A percentile compares a stretch with the other conserved stretches of the same genome.
These are phyloP conservation scores for Homarus americanus DNA, from an alignment of 1,140 invertebrate species.

Conservation along the genomic window DNA sequence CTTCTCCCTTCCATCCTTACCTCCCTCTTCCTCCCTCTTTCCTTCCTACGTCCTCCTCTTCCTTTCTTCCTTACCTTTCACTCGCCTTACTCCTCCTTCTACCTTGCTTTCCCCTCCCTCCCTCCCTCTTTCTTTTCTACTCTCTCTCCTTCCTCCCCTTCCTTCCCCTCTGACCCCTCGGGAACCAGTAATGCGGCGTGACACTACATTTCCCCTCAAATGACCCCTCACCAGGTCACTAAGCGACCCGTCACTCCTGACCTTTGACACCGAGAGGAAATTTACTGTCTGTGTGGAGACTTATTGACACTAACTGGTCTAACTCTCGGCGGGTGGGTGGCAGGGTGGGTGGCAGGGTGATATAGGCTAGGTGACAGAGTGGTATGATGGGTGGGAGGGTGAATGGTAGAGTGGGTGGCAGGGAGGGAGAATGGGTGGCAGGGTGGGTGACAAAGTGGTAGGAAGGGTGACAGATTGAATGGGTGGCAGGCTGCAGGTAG, in stretches of 20 bases:
- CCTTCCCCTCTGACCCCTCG: no score
- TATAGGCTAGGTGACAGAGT: no score
- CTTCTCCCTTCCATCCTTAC: not conserved
- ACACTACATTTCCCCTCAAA: slow-evolving; percentile 36
- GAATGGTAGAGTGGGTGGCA: not conserved
- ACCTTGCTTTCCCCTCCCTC: not conserved
- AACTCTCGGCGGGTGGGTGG: not conserved
- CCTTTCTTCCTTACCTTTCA: not conserved
- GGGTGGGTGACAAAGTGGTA: not conserved
- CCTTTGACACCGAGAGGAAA: slow-evolving; percentile 10
- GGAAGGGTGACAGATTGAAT: not conserved
- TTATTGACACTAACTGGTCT: not conserved
- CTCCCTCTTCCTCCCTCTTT: not conserved
- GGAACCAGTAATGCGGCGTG: slow-evolving; percentile 19
- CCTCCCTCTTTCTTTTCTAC: not conserved
- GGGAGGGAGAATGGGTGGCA: not conserved
- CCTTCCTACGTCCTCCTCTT: not conserved
- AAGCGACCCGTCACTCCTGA: not conserved
- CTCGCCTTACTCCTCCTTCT: not conserved
- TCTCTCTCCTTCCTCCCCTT: no score
- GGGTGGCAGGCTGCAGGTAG: not conserved
- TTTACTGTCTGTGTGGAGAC: not conserved
- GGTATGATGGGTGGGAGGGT: slow-evolving; percentile 3
- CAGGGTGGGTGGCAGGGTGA: no score
- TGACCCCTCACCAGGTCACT: not conserved